These are phyloP conservation scores for Bettongia penicillata DNA, from an alignment of 2,113 vertebrate species.

Conservation along the genomic window DNA sequence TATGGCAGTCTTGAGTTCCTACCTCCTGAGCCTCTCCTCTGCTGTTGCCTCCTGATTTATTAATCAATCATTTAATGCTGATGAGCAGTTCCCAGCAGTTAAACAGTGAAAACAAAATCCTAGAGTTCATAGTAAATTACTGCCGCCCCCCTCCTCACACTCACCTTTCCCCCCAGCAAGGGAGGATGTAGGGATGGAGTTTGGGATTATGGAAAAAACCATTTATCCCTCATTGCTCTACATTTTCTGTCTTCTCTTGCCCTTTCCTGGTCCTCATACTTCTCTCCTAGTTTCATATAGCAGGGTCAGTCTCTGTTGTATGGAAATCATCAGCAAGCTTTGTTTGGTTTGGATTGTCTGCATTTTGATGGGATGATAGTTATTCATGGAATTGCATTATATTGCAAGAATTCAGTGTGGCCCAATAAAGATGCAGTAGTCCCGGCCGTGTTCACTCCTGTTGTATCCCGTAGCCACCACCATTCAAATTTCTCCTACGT, in stretches of 20 bases:
- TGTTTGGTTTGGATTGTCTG: background rate
- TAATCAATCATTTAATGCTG: constrained; percentile 83
- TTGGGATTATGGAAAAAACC: too few species aligned
- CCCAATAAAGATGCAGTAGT: rapidly evolving
- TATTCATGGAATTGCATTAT: background rate
- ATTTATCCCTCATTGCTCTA: background rate
- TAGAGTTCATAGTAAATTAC: constrained; percentile 70
- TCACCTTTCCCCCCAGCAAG: constrained; percentile 4
- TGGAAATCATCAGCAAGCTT: background rate
- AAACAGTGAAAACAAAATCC: constrained; percentile 83
- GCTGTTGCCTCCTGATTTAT: constrained; percentile 81
- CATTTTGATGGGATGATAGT: background rate
- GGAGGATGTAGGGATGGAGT: background rate
- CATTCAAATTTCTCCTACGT: background rate
- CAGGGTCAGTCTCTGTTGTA: background rate
- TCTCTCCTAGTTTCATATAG: background rate
- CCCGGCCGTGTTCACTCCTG: rapidly evolving
- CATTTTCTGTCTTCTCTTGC: background rate
- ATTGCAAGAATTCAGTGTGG: background rate
- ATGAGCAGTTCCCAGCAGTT: constrained; percentile 81
- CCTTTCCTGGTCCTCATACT: background rate
- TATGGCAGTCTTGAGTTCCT: constrained; percentile 71
- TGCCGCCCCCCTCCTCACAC: background rate
- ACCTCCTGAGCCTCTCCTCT: constrained; percentile 68
- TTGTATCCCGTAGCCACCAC: background rate